These are phyloP conservation scores for Trichoplusia ni DNA, from an alignment of 1,140 invertebrate species.

Conservation along the genomic window DNA sequence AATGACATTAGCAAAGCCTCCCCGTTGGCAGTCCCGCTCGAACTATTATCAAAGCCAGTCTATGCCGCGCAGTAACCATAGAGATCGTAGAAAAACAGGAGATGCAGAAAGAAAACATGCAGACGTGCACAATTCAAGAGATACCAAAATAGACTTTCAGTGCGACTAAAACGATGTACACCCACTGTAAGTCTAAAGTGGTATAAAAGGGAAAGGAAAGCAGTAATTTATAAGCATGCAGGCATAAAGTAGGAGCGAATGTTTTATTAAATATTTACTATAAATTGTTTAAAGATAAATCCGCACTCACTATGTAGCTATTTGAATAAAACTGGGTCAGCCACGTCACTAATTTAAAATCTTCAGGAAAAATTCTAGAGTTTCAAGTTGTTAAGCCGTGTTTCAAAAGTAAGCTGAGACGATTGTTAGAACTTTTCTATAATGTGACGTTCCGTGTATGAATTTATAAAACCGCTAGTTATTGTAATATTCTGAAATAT, in stretches of 20 bases:
- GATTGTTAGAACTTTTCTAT: not conserved
- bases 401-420: conserved; percentile 20
- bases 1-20: conserved; percentile 62
- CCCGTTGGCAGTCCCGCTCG: conserved; percentile 60
- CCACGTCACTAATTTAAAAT: conserved; percentile 29
- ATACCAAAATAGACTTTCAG: conserved; percentile 48
- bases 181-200: conserved; percentile 51
- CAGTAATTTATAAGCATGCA: conserved; percentile 66
- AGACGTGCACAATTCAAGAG: conserved; percentile 68
- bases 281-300: conserved; percentile 7
- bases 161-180: not conserved
- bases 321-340: conserved; percentile 35
- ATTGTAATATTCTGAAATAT: not conserved
- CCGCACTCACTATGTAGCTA: conserved; percentile 22
- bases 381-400: conserved; percentile 25
- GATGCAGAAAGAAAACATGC: conserved; percentile 77
- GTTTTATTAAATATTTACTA: conserved; percentile 27
- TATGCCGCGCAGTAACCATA: conserved; percentile 82
- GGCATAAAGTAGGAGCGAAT: conserved; percentile 78
- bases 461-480: conserved; percentile 14
- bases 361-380: conserved; percentile 15
- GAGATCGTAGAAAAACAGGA: conserved; percentile 78
- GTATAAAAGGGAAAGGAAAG: conserved; percentile 59
- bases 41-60: conserved; percentile 76
- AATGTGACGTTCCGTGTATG: conserved; percentile 13